Percentiles rank a stretch among this genome's conserved stretches.
phyloP scores from a whole-genome alignment of 2,888 invertebrate genomes.

The Meiosimyza decipiens region DNA sequence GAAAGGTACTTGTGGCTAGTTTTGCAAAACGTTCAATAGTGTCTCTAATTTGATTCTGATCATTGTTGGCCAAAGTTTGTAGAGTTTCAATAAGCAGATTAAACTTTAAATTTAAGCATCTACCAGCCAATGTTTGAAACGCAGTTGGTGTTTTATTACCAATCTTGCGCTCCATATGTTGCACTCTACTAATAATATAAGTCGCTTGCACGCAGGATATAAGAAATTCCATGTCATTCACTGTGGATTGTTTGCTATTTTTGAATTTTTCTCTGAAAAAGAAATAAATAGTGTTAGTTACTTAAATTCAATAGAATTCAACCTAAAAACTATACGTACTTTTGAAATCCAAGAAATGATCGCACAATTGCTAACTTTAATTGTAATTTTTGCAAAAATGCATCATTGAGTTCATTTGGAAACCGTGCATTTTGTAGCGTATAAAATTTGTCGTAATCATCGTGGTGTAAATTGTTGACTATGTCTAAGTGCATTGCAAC shows the following conservation, averaged over 20 bases:
- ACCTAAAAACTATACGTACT: constrained; percentile 41
- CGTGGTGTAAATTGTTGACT: constrained; percentile 44
- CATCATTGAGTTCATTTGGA: constrained; percentile 45
- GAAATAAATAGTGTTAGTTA: constrained; percentile 8
- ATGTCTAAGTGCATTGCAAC: constrained; percentile 55
- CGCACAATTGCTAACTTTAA: constrained; percentile 50
- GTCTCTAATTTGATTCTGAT: constrained; percentile 41
- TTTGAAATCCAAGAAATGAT: constrained; percentile 42
- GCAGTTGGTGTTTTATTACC: constrained; percentile 30
- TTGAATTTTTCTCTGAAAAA: constrained; percentile 35
- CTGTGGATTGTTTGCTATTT: constrained; percentile 31
- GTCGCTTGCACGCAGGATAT: constrained; percentile 45
- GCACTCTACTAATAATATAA: constrained; percentile 52
- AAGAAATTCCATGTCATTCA: constrained; percentile 44
- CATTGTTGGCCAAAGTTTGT: constrained; percentile 31
- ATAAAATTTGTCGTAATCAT: constrained; percentile 43
- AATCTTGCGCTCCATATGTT: constrained; percentile 43
- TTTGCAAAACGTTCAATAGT: constrained; percentile 32
- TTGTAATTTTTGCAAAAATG: constrained; percentile 54
- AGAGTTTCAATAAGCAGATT: constrained; percentile 36
- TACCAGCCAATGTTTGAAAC: constrained; percentile 54
- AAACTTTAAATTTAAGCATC: constrained; percentile 46
- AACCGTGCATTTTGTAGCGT: constrained; percentile 37
- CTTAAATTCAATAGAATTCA: background rate
- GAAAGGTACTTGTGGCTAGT: constrained; percentile 26